Evolutionary conservation across 2,113 vertebrate species (phyloP), one percentile per base, ranked within the genome.

Genomic region (Chaetura pelagica): DNA sequence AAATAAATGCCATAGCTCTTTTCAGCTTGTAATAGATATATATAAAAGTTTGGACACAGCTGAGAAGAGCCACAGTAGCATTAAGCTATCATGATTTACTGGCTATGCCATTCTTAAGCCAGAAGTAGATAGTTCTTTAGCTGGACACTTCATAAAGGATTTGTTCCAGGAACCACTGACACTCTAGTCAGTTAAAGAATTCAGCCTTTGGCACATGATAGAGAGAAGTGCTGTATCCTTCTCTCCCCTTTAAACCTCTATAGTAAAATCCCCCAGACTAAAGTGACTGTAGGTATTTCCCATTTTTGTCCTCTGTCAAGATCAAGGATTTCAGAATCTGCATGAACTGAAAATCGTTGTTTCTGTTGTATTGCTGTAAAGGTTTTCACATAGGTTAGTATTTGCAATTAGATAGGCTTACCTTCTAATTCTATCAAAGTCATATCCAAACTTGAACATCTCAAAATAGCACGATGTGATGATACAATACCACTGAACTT

Each of bases 151-250:
- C 44, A 11, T 30, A 21, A 74, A 84, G 55, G 19, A 57, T 69
- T 93, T 85, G 34, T 76, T 7, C 17, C 49, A 82, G 59, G 46
- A 94, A 54, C n/a, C 13, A 35, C 15, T 72, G 34, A 19, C 67
- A 48, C 24, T 24, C 49, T 35, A 7, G 9, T 44, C 64, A 91
- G 34, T n/a, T 35, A 75, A 88, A 75, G 58, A 87, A 72, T 34
- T 83, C 0, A 0, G 29, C 29, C 34, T 64, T 44, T 32, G 81
- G 48, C 8, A 55, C 0, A 2, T 1, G 4, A 10, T 10, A 44
- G 30, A 59, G 62, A 51, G 8, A 76, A 42, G 11, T 71, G 19
- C 15, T 67, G 0, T 68, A 24, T 49, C 21, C 84, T 84, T 44
- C n/a, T 84, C 11, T 88, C 23, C 15, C 4, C 27, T 71, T 86